Evolutionary conservation across 2,888 invertebrate species (phyloP).

Genomic region (Teleiodes luculella): DNA sequence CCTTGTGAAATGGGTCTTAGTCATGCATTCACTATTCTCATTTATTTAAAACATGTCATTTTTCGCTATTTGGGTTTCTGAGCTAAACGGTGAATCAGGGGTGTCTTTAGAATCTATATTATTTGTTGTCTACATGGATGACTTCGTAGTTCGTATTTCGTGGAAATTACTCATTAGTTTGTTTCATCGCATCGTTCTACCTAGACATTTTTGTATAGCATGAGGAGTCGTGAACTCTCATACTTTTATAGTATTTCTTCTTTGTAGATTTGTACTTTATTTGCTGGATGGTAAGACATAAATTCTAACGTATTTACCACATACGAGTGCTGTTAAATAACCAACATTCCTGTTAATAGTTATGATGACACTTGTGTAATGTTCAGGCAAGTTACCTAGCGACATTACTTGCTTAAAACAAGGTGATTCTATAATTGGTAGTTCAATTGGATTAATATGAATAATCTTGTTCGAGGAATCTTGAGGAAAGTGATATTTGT

Average conservation of each 20-base stretch:
- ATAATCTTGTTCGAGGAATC: no score
- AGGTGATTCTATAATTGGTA: constrained; percentile 46
- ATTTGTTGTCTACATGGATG: background rate
- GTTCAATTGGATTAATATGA: constrained; percentile 40
- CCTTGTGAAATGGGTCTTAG: no score
- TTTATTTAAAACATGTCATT: background rate
- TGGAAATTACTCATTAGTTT: background rate
- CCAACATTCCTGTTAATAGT: constrained; percentile 43
- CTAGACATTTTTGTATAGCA: background rate
- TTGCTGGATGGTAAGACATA: background rate
- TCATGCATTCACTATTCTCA: constrained; percentile 19
- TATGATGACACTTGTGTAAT: constrained; percentile 50
- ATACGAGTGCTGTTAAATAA: constrained; percentile 33
- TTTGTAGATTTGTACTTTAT: background rate
- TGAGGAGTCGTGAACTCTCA: background rate
- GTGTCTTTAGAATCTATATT: background rate
- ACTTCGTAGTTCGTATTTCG: background rate
- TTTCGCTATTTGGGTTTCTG: background rate
- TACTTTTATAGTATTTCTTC: background rate
- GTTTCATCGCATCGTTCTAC: no score
- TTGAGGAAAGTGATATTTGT: no score
- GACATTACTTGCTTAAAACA: constrained; percentile 54
- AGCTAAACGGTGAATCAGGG: background rate
- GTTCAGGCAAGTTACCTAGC: constrained; percentile 50
- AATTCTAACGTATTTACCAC: background rate